Evolutionary conservation across 1,140 invertebrate species (phyloP).

Genomic region (Ceratina calcarata): DNA sequence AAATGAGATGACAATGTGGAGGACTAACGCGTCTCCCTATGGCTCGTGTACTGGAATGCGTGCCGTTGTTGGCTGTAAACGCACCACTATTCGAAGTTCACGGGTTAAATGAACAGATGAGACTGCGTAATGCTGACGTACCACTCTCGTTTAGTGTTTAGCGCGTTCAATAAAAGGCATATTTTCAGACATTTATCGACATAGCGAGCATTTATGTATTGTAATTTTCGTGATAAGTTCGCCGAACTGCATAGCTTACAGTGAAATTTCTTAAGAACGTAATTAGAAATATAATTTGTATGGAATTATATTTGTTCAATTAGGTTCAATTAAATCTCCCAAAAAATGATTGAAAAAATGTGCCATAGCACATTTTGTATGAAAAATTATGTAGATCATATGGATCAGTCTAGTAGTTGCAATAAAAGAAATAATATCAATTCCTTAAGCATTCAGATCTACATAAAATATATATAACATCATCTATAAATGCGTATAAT

Average conservation of each 20-base stretch:
- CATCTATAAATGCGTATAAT: not conserved
- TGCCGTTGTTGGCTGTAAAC: slow-evolving; percentile 61
- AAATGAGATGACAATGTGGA: slow-evolving; percentile 62
- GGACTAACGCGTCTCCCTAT: slow-evolving; percentile 15
- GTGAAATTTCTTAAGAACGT: no score
- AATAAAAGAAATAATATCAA: not conserved
- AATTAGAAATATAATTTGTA: no score
- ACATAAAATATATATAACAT: not conserved
- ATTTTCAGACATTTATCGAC: not conserved
- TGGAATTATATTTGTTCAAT: no score
- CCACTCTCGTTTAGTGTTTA: slow-evolving; percentile 20
- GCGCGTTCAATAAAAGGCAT: not conserved
- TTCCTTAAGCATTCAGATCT: not conserved
- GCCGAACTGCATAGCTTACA: no score
- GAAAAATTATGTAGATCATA: no score
- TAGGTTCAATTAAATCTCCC: no score
- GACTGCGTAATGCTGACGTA: slow-evolving; percentile 33
- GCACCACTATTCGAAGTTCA: slow-evolving; percentile 47
- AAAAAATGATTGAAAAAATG: no score
- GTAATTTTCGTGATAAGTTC: no score
- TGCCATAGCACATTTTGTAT: no score
- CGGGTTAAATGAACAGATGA: slow-evolving; percentile 54
- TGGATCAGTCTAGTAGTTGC: no score
- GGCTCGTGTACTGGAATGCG: slow-evolving; percentile 31
- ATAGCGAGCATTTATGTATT: no score